Conservation (phyloP, 2,797 vertebrate genomes). For the Sphenopsis melanotis region DNA sequence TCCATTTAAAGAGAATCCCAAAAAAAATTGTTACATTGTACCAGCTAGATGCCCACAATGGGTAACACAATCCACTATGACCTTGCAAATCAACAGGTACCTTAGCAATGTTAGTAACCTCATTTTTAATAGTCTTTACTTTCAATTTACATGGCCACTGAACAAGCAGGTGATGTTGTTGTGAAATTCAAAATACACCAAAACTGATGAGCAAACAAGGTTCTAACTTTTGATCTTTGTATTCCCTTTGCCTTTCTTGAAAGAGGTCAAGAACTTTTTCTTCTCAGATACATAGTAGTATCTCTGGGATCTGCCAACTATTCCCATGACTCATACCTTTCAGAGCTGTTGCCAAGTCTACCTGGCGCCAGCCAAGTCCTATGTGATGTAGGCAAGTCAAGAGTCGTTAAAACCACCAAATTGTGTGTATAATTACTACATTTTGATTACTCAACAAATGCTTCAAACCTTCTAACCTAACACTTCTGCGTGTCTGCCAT, state of each 20-base stretch:
- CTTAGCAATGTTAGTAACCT: not conserved
- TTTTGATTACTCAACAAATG: constrained; percentile 57
- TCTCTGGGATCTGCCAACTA: constrained; percentile 30
- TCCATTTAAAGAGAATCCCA: not conserved
- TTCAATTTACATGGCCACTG: not conserved
- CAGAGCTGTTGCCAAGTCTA: constrained; percentile 33
- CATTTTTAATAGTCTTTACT: not conserved
- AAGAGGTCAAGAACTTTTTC: constrained; percentile 38
- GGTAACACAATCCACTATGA: not conserved
- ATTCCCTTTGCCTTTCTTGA: not conserved
- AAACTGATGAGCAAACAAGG: not conserved
- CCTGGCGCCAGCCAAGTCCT: constrained; percentile 27
- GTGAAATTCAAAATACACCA: not conserved
- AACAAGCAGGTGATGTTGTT: not conserved
- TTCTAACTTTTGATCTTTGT: not conserved
- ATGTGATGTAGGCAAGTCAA: constrained; percentile 35
- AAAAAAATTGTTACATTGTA: not conserved
- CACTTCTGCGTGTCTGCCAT: not conserved
- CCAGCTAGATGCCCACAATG: not conserved
- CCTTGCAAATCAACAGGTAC: not conserved
- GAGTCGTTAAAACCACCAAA: constrained; percentile 51
- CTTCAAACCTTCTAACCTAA: constrained; percentile 9
- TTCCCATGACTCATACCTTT: constrained; percentile 36
- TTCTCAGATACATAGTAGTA: not conserved
- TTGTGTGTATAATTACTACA: constrained; percentile 44